These are phyloP conservation scores for Lophotriccus pileatus DNA, from an alignment of 2,797 vertebrate species.

Conservation along the genomic window DNA sequence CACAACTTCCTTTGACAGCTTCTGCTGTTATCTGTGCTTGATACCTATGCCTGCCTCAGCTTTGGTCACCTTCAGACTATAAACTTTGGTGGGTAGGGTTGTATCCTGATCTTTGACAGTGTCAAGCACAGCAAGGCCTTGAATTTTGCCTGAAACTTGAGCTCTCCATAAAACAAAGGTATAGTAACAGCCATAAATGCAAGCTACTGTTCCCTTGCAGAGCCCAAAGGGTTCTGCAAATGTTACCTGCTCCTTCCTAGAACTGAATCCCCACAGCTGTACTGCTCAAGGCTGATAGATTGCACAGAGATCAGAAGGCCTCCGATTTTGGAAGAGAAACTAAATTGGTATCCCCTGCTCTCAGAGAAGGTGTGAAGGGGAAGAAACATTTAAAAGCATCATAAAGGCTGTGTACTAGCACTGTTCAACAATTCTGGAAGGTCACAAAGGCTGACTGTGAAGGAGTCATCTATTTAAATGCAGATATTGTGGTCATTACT, in stretches of 20 bases:
- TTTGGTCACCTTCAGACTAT: not conserved
- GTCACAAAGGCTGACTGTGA: not conserved
- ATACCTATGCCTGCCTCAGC: not conserved
- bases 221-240: not conserved
- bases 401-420: not conserved
- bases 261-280: not conserved
- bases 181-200: not conserved
- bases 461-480: not conserved
- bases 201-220: not conserved
- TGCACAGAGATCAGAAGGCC: not conserved
- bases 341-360: not conserved
- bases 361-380: not conserved
- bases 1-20: not conserved
- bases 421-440: not conserved
- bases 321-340: not conserved
- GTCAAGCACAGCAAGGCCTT: not conserved
- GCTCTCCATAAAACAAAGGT: not conserved
- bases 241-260: not conserved
- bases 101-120: not conserved
- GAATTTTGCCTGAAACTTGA: not conserved
- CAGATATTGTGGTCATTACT: not conserved
- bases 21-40: not conserved
- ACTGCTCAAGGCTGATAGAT: not conserved
- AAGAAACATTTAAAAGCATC: not conserved
- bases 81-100: not conserved